A percentile compares a stretch with the other conserved stretches of the same genome.
Conservation (phyloP, 2,888 invertebrate species). For the Leucania comma region DNA sequence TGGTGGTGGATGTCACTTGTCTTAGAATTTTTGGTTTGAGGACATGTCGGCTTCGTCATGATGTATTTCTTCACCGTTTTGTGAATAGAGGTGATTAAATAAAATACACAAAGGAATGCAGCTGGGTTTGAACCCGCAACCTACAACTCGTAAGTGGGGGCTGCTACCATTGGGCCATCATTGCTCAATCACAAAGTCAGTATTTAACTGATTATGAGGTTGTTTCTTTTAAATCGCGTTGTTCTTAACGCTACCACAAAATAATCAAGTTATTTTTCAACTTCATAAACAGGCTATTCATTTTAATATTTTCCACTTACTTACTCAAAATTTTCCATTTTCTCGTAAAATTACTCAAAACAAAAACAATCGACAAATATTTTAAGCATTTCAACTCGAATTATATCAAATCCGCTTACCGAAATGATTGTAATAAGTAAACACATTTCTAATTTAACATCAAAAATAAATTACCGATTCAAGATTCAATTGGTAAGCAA, state of each 20-base stretch:
- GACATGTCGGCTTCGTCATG: no score
- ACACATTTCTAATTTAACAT: conserved; percentile 80
- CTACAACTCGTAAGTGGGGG: no score
- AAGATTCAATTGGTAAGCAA: conserved; percentile 84
- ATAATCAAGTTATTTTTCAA: neutral
- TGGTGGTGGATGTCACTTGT: no score
- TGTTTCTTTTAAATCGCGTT: neutral
- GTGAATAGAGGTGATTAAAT: no score
- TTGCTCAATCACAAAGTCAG: no score
- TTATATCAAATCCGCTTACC: conserved; percentile 19
- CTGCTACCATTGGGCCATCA: no score
- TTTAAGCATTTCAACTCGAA: conserved; percentile 21
- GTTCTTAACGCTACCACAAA: neutral
- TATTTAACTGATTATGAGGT: no score
- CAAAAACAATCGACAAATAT: conserved; percentile 14
- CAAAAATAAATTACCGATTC: conserved; percentile 82
- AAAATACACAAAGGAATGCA: no score
- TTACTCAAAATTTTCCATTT: conserved; percentile 1
- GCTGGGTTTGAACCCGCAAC: no score
- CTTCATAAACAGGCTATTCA: neutral
- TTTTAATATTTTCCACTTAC: neutral
- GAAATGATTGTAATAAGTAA: conserved; percentile 56
- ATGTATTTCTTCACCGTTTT: no score
- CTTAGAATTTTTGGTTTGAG: no score
- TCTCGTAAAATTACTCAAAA: neutral